Conservation (phyloP, 2,113 vertebrate genomes). For the Rhinogobius similis region DNA sequence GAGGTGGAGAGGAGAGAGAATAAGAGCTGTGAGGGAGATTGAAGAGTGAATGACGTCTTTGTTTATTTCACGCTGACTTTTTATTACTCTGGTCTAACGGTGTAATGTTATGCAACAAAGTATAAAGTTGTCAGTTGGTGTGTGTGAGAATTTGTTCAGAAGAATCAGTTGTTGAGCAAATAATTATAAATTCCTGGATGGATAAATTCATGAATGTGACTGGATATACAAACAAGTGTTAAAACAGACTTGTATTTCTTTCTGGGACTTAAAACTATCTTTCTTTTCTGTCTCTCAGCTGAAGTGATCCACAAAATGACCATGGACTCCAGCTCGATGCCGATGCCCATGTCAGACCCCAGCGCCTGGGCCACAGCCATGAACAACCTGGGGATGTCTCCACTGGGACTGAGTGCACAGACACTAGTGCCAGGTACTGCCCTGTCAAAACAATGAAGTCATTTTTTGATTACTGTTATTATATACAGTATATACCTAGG, state of each 20-base stretch:
- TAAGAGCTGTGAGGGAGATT: constrained; percentile 51
- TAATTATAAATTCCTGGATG: too few species aligned
- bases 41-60: background rate
- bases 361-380: constrained; percentile 92
- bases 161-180: too few species aligned
- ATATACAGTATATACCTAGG: too few species aligned
- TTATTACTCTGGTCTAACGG: background rate
- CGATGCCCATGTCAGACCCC: constrained; percentile 91
- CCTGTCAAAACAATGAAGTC: background rate
- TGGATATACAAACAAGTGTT: background rate
- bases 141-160: too few species aligned
- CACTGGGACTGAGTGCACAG: constrained; percentile 88
- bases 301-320: constrained; percentile 85
- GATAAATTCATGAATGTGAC: too few species aligned
- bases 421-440: constrained; percentile 87
- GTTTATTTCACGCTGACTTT: background rate
- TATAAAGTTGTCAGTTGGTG: too few species aligned
- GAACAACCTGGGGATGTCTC: constrained; percentile 96
- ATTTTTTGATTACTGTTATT: too few species aligned
- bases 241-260: background rate
- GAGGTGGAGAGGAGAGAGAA: constrained; percentile 57
- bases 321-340: constrained; percentile 86
- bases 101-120: background rate
- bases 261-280: constrained; percentile 2
- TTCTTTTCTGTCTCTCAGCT: constrained; percentile 46